Evolutionary conservation across 2,113 vertebrate species (phyloP), one percentile per base, ranked within the genome.

Genomic region (Antennarius striatus): DNA sequence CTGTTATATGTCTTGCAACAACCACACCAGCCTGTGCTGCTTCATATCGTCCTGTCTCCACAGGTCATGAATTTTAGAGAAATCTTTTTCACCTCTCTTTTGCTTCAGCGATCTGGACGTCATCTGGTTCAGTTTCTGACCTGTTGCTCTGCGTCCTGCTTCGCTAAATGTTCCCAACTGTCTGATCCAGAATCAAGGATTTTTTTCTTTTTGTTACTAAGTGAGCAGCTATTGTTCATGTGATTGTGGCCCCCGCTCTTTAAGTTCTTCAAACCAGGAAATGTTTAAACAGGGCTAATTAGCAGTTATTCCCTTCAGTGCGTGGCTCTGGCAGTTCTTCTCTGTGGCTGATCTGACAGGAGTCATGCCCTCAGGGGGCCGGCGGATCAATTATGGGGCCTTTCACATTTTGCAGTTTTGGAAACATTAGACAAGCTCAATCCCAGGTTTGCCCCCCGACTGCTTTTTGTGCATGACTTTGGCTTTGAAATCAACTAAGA

Each of bases 251-350:
- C 82, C 40, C 59, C 2, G 49, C 88, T 91, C 85, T 86, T 92
- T 92, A 91, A 91, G 91, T 93, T 93, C 91, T 93, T 93, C 85
- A 77, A 84, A 92, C 83, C 92, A 93, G 93, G 93, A 93, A 93
- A 88, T 93, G 81, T 90, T 92, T 93, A 90, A 92, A 89, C 78
- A 42, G 74, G 75, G 72, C 78, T 92, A 93, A 93, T 93, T 92
- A 92, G 82, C 70, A 12, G 61, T 73, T 89, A 88, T 91, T 90
- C 82, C 82, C 85, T 67, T 73, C 80, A 76, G 82, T 73, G 80
- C 53, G 78, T 52, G 67, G 80, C 79, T 80, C 84, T 73, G 85
- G 84, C 86, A 79, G 81, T 61, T 85, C 82, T 80, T 86, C 80
- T 80, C 76, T 71, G 83, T 55, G 47, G 85, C 79, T 91, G 86